phyloP scores from a whole-genome alignment of 2,113 vertebrate genomes.

The Pristiophorus japonicus region DNA sequence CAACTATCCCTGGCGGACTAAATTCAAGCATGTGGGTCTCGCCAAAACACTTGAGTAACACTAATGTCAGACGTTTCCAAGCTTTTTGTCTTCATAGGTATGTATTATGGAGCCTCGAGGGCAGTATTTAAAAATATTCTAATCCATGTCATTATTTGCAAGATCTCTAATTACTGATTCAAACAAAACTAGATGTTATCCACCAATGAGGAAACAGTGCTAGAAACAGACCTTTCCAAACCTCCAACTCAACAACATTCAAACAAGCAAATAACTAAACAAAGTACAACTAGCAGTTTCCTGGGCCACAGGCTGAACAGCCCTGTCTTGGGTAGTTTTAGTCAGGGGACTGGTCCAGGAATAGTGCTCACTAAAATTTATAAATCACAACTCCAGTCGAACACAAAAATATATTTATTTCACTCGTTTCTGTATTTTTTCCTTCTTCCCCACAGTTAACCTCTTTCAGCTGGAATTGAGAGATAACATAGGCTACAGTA shows the following conservation, averaged over 20 bases:
- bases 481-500: neutral
- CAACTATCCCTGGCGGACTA: neutral
- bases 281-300: neutral
- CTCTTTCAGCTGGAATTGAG: neutral
- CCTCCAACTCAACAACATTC: neutral
- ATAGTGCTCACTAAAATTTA: neutral
- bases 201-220: neutral
- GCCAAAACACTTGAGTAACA: neutral
- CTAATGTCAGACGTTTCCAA: neutral
- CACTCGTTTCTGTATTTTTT: too few relatives aligned
- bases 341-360: neutral
- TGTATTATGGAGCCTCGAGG: neutral
- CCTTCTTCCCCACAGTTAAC: neutral
- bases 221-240: neutral
- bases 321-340: neutral
- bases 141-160: neutral
- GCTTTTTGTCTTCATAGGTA: neutral
- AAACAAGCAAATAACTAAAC: neutral
- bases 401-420: too few relatives aligned
- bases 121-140: neutral
- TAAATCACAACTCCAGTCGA: neutral
- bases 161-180: too few relatives aligned
- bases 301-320: neutral
- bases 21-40: neutral
- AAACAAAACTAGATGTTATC: neutral